Base-by-base conservation (phyloP, 2,888 invertebrate genomes). In the Neoitamus cyanurus region DNA sequence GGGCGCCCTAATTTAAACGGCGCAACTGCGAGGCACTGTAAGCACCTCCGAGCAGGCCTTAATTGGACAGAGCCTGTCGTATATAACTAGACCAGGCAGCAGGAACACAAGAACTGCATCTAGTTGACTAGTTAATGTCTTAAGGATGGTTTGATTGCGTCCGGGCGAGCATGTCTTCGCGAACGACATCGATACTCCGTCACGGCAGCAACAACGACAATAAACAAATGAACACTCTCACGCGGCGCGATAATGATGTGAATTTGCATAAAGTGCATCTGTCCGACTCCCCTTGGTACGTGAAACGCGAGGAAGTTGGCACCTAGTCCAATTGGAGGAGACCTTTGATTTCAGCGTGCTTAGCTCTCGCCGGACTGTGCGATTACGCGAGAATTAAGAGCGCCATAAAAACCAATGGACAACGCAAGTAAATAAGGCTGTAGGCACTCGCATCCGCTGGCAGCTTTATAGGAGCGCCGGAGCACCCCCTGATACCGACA, bases 301-400 rank as follows among this genome's bases (percentile, higher is more conserved):
- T 37, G 28, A 28, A 25, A 58, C 7, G 75, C 37, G 42, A 28
- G 11, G 31, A 84, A 77, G 46, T 69, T 78, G 34, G 46, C 68
- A 78, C 73, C 68, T 83, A 73, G 69, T 83, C 77, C 72, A 83
- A 78, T 78, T 84, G 83, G 58, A 73, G 80, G 36, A 73, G 73
- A 73, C 73, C 36, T 82, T 69, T 77, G 46, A 85, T 73, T 83
- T 84, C 13, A 7, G n/a, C 83, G 3, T 70, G 13, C 73, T 31
- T 58, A 25, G 20, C 58, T 5, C 25, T 25, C 31, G 85, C 48
- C 78, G 30, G 83, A 78, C 70, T 83, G 77, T 85, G 78, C 69
- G 80, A 85, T 85, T 84, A 80, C 72, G 68, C 68, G 85, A 83
- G 83, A 84, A 85, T 85, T 83, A 85, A 84, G 85, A 83, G 34